A percentile compares a stretch with the other conserved stretches of the same genome.
Evolutionary conservation across 2,113 vertebrate genomes (phyloP).

Genomic region (Lophius piscatorius): DNA sequence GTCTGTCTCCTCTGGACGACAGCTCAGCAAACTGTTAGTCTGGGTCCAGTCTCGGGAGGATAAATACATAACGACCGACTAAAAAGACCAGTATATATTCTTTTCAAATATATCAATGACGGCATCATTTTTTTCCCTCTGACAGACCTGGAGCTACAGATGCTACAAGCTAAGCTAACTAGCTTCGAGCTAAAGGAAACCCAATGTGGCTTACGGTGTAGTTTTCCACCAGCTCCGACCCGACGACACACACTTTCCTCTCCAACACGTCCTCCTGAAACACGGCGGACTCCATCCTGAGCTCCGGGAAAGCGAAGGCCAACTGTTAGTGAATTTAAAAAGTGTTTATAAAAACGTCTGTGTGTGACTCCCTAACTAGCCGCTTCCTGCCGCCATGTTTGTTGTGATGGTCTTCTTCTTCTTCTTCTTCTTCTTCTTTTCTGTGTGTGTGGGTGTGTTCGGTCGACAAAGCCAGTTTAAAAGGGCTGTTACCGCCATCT

Average conservation of each 20-base stretch:
- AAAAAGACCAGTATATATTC: too few relatives aligned
- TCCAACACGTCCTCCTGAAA: constrained; percentile 78
- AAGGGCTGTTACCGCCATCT: too few relatives aligned
- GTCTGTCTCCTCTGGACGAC: too few relatives aligned
- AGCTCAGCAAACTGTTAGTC: too few relatives aligned
- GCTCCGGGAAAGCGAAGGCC: rapidly evolving
- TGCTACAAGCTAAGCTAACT: constrained; percentile 28
- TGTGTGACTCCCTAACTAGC: background rate
- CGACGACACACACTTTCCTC: constrained; percentile 84
- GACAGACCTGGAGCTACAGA: background rate
- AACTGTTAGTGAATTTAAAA: background rate
- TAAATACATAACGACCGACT: too few relatives aligned
- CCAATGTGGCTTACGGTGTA: constrained; percentile 83
- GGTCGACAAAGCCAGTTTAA: too few relatives aligned
- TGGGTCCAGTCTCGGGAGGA: too few relatives aligned
- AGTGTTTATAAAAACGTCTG: background rate
- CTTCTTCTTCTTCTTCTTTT: too few relatives aligned
- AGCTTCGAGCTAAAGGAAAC: background rate
- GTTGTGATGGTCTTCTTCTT: too few relatives aligned
- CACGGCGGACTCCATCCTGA: constrained; percentile 80
- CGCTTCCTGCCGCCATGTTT: constrained; percentile 66
- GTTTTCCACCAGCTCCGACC: constrained; percentile 92
- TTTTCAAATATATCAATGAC: too few relatives aligned
- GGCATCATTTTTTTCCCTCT: too few relatives aligned
- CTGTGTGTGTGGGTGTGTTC: too few relatives aligned